Evolutionary conservation across 2,888 invertebrate genomes (phyloP).

Genomic region (Hipparchia semele): DNA sequence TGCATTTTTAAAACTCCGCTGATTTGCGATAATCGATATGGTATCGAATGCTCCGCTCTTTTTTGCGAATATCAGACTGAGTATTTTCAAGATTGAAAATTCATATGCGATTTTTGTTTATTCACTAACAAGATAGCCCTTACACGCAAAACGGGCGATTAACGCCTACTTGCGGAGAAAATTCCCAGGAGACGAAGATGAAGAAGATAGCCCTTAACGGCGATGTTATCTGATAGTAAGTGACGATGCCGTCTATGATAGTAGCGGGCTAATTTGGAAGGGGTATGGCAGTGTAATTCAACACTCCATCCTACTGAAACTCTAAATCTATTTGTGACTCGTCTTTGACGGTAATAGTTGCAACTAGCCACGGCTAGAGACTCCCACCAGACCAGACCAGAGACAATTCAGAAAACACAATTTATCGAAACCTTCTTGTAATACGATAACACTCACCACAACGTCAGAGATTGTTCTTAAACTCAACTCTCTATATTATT

Average conservation of each 20-base stretch:
- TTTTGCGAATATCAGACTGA: neutral
- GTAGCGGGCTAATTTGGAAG: neutral
- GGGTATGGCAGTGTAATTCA: too few species aligned
- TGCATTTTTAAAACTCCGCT: slow-evolving; percentile 24
- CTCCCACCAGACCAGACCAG: neutral
- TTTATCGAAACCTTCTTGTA: too few species aligned
- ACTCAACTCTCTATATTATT: too few species aligned
- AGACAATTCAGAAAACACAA: neutral
- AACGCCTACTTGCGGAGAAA: too few species aligned
- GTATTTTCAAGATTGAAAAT: neutral
- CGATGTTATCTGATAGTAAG: neutral
- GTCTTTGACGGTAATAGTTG: neutral
- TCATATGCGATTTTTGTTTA: neutral
- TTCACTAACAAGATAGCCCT: neutral
- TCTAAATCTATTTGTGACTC: neutral
- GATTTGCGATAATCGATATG: neutral
- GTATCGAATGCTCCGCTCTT: neutral
- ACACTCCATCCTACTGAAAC: neutral
- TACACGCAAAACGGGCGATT: neutral
- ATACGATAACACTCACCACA: too few species aligned
- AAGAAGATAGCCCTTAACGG: neutral
- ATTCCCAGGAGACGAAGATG: too few species aligned
- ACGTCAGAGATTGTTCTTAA: too few species aligned
- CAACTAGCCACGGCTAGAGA: neutral
- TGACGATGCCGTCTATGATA: neutral